phyloP scores from a whole-genome alignment of 2,888 invertebrate genomes.

The Gasteruption jaculator region DNA sequence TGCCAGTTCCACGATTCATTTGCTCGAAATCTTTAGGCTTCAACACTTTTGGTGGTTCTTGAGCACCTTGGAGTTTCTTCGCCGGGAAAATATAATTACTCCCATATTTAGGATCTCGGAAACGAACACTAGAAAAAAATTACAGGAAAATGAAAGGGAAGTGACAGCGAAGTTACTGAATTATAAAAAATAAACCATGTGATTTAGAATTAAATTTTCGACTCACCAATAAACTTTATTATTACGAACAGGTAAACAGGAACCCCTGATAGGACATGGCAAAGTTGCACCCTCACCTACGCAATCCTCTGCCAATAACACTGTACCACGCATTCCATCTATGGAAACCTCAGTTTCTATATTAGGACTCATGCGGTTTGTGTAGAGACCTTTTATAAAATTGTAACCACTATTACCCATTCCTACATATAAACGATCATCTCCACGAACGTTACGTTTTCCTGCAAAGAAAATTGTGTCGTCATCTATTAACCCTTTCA shows the following conservation, averaged over 20 bases:
- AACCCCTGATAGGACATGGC: slow-evolving; percentile 68
- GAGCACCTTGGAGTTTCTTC: slow-evolving; percentile 61
- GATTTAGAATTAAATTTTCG: too few relatives aligned
- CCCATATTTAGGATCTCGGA: slow-evolving; percentile 73
- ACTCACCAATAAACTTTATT: slow-evolving; percentile 53
- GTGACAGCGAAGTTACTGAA: too few relatives aligned
- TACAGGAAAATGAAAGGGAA: slow-evolving; percentile 7
- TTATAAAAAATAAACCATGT: too few relatives aligned
- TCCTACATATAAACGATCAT: slow-evolving; percentile 85
- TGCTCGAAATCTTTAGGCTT: slow-evolving; percentile 74
- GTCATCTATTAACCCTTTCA: not conserved
- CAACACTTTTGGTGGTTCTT: slow-evolving; percentile 70
- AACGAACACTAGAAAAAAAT: slow-evolving; percentile 62
- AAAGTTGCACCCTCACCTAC: slow-evolving; percentile 64
- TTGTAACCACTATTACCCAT: slow-evolving; percentile 67
- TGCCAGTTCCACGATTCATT: slow-evolving; percentile 53
- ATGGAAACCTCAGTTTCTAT: slow-evolving; percentile 61
- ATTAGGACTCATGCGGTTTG: slow-evolving; percentile 53
- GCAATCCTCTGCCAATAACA: slow-evolving; percentile 69
- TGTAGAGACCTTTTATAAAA: slow-evolving; percentile 68
- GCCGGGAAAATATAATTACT: slow-evolving; percentile 77
- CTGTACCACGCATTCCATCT: slow-evolving; percentile 80
- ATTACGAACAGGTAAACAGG: slow-evolving; percentile 57
- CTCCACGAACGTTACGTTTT: slow-evolving; percentile 80
- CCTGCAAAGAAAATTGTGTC: slow-evolving; percentile 50